A percentile compares a stretch with the other conserved stretches of the same genome.
Conservation (phyloP, 2,888 invertebrate genomes). For the Ectropis crepuscularia region DNA sequence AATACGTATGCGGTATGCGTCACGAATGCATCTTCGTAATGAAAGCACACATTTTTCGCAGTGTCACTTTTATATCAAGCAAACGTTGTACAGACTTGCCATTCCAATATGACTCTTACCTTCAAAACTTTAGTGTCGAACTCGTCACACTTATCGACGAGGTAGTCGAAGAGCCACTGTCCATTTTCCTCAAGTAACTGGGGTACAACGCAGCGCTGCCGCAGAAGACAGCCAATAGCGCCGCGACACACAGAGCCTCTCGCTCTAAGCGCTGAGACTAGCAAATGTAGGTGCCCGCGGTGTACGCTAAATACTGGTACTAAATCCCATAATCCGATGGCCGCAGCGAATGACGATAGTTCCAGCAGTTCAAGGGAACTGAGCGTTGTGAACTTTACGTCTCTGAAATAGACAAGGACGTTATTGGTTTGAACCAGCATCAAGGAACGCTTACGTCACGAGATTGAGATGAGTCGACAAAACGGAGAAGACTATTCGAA, state of each 20-base stretch:
- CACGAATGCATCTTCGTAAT: too few species aligned
- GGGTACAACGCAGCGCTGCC: slow-evolving; percentile 65
- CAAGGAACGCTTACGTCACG: too few species aligned
- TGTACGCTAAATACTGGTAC: slow-evolving; percentile 71
- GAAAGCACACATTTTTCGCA: too few species aligned
- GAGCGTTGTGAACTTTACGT: slow-evolving; percentile 65
- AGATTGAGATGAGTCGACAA: too few species aligned
- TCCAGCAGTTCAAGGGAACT: slow-evolving; percentile 63
- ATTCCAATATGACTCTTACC: slow-evolving; percentile 60
- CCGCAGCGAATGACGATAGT: slow-evolving; percentile 64
- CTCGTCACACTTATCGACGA: slow-evolving; percentile 77
- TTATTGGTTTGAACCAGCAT: neutral
- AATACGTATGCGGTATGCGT: too few species aligned
- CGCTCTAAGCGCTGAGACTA: slow-evolving; percentile 62
- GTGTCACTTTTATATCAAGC: too few species aligned
- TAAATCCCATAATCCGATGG: slow-evolving; percentile 79
- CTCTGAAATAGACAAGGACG: slow-evolving; percentile 54
- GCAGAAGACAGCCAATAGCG: slow-evolving; percentile 63
- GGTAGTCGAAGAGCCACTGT: slow-evolving; percentile 80
- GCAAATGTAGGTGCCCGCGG: slow-evolving; percentile 64
- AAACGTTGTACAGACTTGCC: too few species aligned
- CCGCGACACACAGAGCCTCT: slow-evolving; percentile 68
- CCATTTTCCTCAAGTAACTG: slow-evolving; percentile 73
- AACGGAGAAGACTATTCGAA: too few species aligned
- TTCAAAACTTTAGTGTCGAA: slow-evolving; percentile 83